Conservation (phyloP, 1,140 invertebrate species). For the Zaprionus camerounensis region DNA sequence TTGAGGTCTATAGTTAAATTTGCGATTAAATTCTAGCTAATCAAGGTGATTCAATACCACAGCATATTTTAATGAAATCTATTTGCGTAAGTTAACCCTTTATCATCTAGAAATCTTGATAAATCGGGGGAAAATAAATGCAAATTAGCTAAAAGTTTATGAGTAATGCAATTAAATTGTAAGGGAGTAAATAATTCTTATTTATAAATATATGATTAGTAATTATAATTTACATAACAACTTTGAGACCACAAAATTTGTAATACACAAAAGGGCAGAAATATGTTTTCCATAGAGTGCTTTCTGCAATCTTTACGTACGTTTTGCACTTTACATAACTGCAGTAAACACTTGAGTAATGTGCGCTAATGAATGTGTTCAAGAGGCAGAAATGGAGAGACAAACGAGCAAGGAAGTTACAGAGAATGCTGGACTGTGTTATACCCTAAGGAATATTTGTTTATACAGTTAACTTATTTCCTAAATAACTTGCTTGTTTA, state of each 20-base stretch:
- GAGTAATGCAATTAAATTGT: neutral
- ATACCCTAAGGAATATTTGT: too few species aligned
- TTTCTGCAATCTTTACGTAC: slow-evolving; percentile 18
- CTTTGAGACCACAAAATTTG: neutral
- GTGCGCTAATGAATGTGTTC: slow-evolving; percentile 51
- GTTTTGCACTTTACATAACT: slow-evolving; percentile 48
- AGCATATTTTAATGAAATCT: neutral
- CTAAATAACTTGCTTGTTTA: too few species aligned
- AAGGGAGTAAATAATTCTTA: too few species aligned
- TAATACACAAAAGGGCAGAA: neutral
- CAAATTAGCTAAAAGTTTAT: neutral
- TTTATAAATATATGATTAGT: too few species aligned
- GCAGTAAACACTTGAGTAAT: slow-evolving; percentile 44
- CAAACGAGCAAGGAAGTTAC: neutral
- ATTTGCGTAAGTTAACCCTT: neutral
- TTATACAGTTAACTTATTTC: too few species aligned
- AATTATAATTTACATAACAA: too few species aligned
- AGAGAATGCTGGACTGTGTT: too few species aligned
- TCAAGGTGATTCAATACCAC: slow-evolving; percentile 3
- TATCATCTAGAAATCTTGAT: too few species aligned
- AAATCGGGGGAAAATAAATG: neutral
- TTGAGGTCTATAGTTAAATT: slow-evolving; percentile 10
- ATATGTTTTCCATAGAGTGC: neutral
- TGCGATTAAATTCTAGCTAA: neutral
- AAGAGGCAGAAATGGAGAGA: neutral